Conservation (phyloP, 2,888 invertebrate genomes). For the Pristionchus fissidentatus region DNA sequence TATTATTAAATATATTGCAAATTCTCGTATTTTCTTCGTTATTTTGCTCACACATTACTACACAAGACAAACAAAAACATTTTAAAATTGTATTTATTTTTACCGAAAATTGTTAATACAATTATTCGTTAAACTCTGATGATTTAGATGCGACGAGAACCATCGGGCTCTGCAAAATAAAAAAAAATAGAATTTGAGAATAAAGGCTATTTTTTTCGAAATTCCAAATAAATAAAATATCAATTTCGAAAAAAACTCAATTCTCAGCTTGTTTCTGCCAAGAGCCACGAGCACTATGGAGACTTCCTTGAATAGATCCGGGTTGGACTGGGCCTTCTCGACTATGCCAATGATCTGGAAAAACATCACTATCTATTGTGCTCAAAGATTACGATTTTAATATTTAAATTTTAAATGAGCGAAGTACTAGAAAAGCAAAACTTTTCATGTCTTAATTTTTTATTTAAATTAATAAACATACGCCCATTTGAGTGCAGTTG, state of each 20-base stretch:
- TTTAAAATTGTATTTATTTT: too few relatives aligned
- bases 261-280: conserved; percentile 19
- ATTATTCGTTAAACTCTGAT: too few relatives aligned
- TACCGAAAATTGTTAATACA: too few relatives aligned
- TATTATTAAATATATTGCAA: too few relatives aligned
- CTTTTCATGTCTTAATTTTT: too few relatives aligned
- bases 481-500: neutral
- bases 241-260: neutral
- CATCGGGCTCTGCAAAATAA: conserved; percentile 2
- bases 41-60: too few relatives aligned
- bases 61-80: too few relatives aligned
- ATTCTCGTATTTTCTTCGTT: too few relatives aligned
- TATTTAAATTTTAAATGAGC: too few relatives aligned
- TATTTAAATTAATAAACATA: neutral
- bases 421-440: too few relatives aligned
- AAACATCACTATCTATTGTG: neutral
- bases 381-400: neutral
- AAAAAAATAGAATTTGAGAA: neutral
- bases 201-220: neutral
- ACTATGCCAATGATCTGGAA: neutral
- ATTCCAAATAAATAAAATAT: neutral
- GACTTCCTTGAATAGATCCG: neutral
- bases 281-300: neutral
- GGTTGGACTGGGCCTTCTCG: neutral
- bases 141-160: conserved; percentile 13